These are phyloP conservation scores for Portevinia maculata DNA, from an alignment of 2,888 invertebrate species.

Conservation along the genomic window DNA sequence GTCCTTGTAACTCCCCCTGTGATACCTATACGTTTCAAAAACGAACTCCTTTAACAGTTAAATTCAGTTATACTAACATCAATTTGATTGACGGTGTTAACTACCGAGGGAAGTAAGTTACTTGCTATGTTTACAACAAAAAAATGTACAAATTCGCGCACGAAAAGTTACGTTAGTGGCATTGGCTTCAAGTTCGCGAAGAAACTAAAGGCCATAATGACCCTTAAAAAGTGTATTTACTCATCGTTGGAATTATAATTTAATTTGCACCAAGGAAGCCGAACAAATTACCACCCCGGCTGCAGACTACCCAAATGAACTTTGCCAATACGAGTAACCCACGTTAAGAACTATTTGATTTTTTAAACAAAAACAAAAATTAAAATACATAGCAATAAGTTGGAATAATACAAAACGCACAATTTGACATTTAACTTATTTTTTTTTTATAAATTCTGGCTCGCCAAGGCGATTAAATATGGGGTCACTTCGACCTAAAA, in stretches of 20 bases:
- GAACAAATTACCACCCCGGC: conserved; percentile 59
- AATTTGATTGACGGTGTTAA: conserved; percentile 32
- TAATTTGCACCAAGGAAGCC: conserved; percentile 69
- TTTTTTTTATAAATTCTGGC: too few species aligned
- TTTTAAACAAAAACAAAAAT: not conserved
- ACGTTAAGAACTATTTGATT: not conserved
- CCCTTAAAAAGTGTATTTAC: conserved; percentile 53
- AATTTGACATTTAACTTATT: conserved; percentile 15
- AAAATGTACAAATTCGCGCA: not conserved
- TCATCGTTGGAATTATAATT: conserved; percentile 70
- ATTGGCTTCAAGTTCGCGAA: conserved; percentile 73
- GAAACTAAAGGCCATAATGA: conserved; percentile 67
- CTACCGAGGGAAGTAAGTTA: not conserved
- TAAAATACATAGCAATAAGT: too few species aligned
- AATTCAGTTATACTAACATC: conserved; percentile 30
- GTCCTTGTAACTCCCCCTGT: not conserved
- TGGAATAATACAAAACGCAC: not conserved
- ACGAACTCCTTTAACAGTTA: not conserved
- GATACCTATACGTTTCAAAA: not conserved
- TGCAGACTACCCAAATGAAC: conserved; percentile 18
- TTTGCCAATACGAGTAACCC: conserved; percentile 9
- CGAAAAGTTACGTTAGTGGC: conserved; percentile 51
- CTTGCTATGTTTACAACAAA: not conserved
- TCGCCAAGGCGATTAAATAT: too few species aligned
- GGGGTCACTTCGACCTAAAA: too few species aligned